Conservation (phyloP, 2,888 invertebrate genomes). For the Agrochola litura region DNA sequence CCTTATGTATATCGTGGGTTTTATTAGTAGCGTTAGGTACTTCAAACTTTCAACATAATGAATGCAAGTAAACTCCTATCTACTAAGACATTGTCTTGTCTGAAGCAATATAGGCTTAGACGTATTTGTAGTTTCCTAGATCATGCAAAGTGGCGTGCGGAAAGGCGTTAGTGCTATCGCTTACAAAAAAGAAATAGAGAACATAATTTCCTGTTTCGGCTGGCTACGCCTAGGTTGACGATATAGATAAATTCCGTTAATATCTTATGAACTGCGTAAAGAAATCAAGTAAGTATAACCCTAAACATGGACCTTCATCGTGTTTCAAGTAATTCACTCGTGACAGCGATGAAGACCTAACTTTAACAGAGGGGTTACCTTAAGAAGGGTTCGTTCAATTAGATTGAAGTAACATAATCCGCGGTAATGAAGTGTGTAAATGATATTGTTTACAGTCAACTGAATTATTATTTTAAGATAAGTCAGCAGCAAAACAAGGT, state of each 20-base stretch:
- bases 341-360: constrained; percentile 43
- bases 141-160: constrained; percentile 38
- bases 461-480: neutral
- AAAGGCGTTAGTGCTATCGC: constrained; percentile 10
- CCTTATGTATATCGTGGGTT: neutral
- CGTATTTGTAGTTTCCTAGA: constrained; percentile 29
- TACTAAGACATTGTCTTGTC: neutral
- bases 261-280: constrained; percentile 2
- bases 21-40: neutral
- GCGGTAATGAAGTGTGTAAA: constrained; percentile 50
- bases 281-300: neutral
- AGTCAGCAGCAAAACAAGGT: neutral
- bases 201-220: neutral
- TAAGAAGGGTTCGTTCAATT: constrained; percentile 42
- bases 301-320: neutral
- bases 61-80: neutral
- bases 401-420: constrained; percentile 54
- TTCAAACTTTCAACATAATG: neutral
- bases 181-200: constrained; percentile 12
- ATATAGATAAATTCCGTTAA: constrained; percentile 21
- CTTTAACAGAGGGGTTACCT: constrained; percentile 29
- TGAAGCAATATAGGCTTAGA: constrained; percentile 6
- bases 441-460: constrained; percentile 49
- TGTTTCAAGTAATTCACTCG: constrained; percentile 19
- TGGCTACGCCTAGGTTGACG: neutral